phyloP scores from a whole-genome alignment of 2,888 invertebrate genomes.

The Meghimatium bilineatum region DNA sequence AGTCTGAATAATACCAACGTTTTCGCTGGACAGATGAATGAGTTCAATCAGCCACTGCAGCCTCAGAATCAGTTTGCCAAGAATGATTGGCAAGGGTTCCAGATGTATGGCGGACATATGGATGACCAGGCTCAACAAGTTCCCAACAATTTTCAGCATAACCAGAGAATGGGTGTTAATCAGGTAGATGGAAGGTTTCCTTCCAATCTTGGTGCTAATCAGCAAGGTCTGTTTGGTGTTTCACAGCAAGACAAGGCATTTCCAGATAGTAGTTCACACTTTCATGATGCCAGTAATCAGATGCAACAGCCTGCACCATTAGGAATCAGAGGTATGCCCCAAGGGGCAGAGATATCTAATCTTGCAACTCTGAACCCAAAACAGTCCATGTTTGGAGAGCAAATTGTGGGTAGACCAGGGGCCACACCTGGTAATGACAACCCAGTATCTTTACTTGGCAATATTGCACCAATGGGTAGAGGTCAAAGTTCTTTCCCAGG shows the following conservation, averaged over 20 bases:
- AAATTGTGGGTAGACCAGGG: background rate
- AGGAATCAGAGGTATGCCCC: constrained; percentile 24
- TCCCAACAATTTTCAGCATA: background rate
- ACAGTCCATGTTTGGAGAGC: background rate
- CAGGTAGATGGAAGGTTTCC: constrained; percentile 23
- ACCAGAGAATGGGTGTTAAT: constrained; percentile 10
- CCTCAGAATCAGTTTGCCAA: constrained; percentile 26
- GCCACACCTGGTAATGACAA: background rate
- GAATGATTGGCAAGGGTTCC: constrained; percentile 44
- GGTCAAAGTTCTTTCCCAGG: constrained; percentile 28
- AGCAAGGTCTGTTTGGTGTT: background rate
- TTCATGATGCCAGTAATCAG: background rate
- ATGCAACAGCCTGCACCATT: background rate
- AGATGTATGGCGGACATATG: constrained; percentile 8
- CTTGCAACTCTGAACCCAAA: background rate
- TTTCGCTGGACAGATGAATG: background rate
- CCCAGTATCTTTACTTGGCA: background rate
- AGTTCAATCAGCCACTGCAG: constrained; percentile 12
- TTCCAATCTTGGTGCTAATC: background rate
- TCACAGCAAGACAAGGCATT: background rate
- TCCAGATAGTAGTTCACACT: background rate
- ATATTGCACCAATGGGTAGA: constrained; percentile 17
- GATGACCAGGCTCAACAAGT: constrained; percentile 10
- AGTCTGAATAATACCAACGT: background rate
- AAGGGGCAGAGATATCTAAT: background rate